These are phyloP conservation scores for Cephalopholis sonnerati DNA, from an alignment of 2,113 vertebrate species.

Conservation along the genomic window DNA sequence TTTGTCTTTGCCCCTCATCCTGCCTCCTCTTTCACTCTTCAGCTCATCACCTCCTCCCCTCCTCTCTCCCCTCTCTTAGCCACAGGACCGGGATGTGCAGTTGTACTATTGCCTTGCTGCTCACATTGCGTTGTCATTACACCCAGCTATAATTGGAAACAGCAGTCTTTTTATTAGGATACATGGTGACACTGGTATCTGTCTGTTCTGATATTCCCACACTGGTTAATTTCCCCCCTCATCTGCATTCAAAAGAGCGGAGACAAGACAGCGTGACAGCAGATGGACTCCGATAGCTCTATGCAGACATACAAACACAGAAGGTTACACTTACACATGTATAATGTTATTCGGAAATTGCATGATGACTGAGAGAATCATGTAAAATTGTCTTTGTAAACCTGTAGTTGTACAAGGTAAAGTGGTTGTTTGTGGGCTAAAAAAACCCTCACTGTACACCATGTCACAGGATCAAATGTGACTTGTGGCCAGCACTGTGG, in stretches of 20 bases:
- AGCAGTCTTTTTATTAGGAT: constrained; percentile 87
- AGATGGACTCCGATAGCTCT: constrained; percentile 31
- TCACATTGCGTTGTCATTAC: constrained; percentile 86
- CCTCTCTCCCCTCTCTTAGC: neutral
- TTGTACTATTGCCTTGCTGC: constrained; percentile 75
- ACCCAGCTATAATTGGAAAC: constrained; percentile 89
- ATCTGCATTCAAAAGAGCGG: constrained; percentile 74
- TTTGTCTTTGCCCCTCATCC: constrained; percentile 27
- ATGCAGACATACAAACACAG: constrained; percentile 17
- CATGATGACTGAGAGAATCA: neutral
- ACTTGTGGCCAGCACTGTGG: neutral
- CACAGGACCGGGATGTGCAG: constrained; percentile 64
- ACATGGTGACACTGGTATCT: constrained; percentile 88
- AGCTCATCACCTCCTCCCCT: constrained; percentile 53
- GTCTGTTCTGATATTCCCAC: constrained; percentile 89
- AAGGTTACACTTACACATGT: neutral
- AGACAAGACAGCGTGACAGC: constrained; percentile 51
- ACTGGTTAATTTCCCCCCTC: constrained; percentile 83
- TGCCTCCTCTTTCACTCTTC: constrained; percentile 29
- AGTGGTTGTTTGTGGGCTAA: constrained; percentile 15
- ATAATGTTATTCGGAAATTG: constrained; percentile 1
- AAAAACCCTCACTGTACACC: neutral
- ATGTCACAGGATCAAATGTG: constrained; percentile 15
- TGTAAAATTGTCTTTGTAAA: constrained; percentile 12
- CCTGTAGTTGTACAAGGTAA: neutral